Evolutionary conservation across 2,113 vertebrate species (phyloP).

Genomic region (Burhinus oedicnemus): DNA sequence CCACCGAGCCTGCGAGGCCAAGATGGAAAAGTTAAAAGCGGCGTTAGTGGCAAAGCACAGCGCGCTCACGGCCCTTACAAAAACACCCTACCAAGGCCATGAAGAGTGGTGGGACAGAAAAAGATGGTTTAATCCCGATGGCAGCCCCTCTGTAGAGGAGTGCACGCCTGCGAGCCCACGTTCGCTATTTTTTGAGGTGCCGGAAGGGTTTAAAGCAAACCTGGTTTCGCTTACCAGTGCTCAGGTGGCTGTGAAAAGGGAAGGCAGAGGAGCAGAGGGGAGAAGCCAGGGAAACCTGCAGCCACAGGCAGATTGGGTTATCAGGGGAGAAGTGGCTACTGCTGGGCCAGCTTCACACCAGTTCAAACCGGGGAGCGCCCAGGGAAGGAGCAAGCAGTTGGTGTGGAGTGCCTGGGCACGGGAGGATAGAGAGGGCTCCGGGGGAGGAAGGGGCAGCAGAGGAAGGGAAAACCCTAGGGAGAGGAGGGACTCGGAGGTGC

Average conservation of each 20-base stretch:
- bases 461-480: background rate
- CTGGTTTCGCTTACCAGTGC: accelerated
- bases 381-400: background rate
- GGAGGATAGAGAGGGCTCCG: accelerated
- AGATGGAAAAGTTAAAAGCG: background rate
- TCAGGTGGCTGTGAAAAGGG: background rate
- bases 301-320: background rate
- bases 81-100: background rate
- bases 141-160: background rate
- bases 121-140: background rate
- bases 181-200: background rate
- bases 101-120: background rate
- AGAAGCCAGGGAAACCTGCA: background rate
- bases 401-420: background rate
- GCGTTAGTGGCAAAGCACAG: background rate
- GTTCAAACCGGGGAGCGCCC: background rate
- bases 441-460: background rate
- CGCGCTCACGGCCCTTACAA: accelerated
- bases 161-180: accelerated
- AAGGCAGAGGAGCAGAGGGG: background rate
- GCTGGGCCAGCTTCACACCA: accelerated
- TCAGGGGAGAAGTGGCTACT: accelerated
- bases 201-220: background rate
- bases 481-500: background rate
- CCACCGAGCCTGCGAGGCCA: background rate